Conservation (phyloP, 2,113 vertebrate genomes). For the Prinia subflava region DNA sequence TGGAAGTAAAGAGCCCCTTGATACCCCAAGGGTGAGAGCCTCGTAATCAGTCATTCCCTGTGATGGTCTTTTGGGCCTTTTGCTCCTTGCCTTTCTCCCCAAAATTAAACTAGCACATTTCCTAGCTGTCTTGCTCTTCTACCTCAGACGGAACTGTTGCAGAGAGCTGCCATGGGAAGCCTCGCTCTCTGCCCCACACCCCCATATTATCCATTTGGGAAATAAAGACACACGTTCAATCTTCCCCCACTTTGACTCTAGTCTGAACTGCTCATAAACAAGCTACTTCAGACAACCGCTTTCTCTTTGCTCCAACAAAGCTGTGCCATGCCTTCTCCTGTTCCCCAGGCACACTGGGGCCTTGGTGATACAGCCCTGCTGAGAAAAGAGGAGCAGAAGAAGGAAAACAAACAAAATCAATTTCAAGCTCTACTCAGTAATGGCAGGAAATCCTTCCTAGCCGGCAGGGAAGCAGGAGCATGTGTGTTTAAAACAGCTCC, state of each 20-base stretch:
- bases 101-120: not conserved
- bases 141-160: not conserved
- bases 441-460: not conserved
- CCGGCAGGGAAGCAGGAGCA: not conserved
- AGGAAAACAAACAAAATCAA: not conserved
- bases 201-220: not conserved
- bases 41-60: accelerated
- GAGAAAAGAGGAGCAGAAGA: not conserved
- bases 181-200: accelerated
- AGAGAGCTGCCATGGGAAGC: not conserved
- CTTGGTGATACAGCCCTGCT: accelerated
- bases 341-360: not conserved
- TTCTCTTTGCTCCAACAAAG: not conserved
- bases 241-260: not conserved
- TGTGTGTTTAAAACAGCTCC: not conserved
- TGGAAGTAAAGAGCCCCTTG: not conserved
- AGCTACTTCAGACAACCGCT: not conserved
- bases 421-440: not conserved
- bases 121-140: not conserved
- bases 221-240: not conserved
- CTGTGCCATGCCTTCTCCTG: not conserved
- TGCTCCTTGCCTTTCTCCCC: not conserved
- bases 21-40: not conserved
- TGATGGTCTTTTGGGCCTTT: not conserved
- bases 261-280: not conserved